phyloP scores from a whole-genome alignment of 1,140 invertebrate genomes.

The Drosophila pandora region DNA sequence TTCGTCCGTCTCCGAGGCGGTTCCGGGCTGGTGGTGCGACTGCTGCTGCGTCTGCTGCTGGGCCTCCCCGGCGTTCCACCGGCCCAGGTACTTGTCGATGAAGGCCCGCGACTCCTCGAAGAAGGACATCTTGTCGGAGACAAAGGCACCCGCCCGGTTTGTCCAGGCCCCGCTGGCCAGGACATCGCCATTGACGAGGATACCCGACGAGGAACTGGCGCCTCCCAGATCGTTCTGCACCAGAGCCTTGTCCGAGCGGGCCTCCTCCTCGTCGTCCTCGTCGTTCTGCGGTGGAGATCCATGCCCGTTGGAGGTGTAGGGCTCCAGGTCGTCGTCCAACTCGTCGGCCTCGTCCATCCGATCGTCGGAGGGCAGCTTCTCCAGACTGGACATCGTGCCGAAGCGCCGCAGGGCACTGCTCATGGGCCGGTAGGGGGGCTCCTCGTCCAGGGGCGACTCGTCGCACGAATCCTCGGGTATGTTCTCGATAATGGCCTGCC shows the following conservation, averaged over 20 bases:
- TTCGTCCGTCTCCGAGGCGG: constrained; percentile 84
- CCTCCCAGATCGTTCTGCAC: constrained; percentile 40
- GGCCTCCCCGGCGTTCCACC: constrained; percentile 75
- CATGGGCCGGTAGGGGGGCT: constrained; percentile 85
- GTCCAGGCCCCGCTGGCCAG: constrained; percentile 88
- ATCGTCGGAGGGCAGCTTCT: constrained; percentile 85
- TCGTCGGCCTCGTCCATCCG: constrained; percentile 82
- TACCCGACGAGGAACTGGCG: constrained; percentile 22
- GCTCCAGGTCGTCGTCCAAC: constrained; percentile 60
- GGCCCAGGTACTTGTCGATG: constrained; percentile 81
- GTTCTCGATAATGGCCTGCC: constrained; percentile 77
- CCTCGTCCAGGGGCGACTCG: constrained; percentile 85
- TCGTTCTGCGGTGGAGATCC: constrained; percentile 1
- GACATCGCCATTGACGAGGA: constrained; percentile 60
- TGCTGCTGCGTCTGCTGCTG: constrained; percentile 40
- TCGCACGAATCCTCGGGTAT: constrained; percentile 85
- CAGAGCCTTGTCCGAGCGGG: constrained; percentile 78
- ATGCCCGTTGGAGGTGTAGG: constrained; percentile 51
- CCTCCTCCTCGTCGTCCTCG: constrained; percentile 74
- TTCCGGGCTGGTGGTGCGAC: constrained; percentile 23
- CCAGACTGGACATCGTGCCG: constrained; percentile 92
- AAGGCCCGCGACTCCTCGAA: constrained; percentile 86
- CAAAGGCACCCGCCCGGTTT: constrained; percentile 89
- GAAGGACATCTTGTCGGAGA: constrained; percentile 92
- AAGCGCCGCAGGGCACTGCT: constrained; percentile 85